A percentile compares a stretch with the other conserved stretches of the same genome.
These are phyloP conservation scores for Chrysomela aeneicollis DNA, from an alignment of 2,888 invertebrate species.

Conservation along the genomic window DNA sequence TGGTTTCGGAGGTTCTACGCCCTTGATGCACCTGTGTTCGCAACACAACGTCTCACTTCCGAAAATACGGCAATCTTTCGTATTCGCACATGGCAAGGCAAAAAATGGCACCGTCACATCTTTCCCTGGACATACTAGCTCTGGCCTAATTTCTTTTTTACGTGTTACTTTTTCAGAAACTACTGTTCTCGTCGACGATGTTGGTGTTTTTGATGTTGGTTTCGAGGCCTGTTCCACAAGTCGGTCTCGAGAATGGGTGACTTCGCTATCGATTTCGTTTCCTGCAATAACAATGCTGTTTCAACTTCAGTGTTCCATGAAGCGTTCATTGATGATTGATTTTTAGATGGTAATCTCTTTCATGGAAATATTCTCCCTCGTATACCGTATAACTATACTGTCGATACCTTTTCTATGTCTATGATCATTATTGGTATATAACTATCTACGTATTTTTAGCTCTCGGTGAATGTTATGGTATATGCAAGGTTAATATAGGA, in stretches of 20 bases:
- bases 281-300: conserved; percentile 1
- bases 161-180: conserved; percentile 15
- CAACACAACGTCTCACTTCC: conserved; percentile 67
- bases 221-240: not conserved
- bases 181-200: not conserved
- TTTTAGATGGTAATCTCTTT: no score
- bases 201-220: not conserved
- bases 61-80: conserved; percentile 66
- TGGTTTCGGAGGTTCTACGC: conserved; percentile 66
- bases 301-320: no score
- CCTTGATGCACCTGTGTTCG: conserved; percentile 68
- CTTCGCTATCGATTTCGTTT: conserved; percentile 10
- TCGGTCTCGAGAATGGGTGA: not conserved
- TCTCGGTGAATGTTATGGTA: no score
- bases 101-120: conserved; percentile 61
- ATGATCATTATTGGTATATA: no score
- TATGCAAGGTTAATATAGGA: no score
- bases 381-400: no score
- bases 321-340: no score
- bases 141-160: conserved; percentile 1
- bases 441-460: no score
- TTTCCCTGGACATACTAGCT: conserved; percentile 59
- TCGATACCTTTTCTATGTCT: no score
- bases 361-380: no score
- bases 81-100: conserved; percentile 62